These are phyloP conservation scores for Globicephala melas DNA, from an alignment of 2,113 vertebrate species.

Conservation along the genomic window DNA sequence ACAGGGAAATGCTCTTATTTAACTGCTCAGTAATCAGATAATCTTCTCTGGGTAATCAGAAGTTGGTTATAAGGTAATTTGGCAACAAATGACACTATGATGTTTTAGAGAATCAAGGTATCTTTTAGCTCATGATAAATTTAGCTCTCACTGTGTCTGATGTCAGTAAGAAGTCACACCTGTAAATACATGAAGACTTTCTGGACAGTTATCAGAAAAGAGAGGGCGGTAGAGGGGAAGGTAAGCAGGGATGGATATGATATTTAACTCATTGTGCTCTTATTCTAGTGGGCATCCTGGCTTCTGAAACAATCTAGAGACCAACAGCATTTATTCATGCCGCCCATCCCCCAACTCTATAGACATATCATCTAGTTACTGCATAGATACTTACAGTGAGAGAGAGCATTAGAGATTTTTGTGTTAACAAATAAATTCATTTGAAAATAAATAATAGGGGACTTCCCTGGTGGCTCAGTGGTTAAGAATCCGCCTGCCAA, in stretches of 20 bases:
- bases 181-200: neutral
- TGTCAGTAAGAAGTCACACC: neutral
- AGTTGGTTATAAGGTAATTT: conserved; percentile 49
- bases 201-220: neutral
- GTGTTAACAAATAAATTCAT: neutral
- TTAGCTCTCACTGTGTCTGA: neutral
- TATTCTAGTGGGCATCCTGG: neutral
- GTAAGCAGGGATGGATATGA: neutral
- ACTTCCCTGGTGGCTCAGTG: no score
- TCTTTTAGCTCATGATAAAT: conserved; percentile 45
- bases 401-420: neutral
- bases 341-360: neutral
- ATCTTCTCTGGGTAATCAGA: conserved; percentile 51
- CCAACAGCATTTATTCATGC: neutral
- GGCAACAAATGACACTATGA: conserved; percentile 5
- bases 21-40: conserved; percentile 47
- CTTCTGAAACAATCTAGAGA: neutral
- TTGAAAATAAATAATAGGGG: neutral
- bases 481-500: no score
- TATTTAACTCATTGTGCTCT: neutral
- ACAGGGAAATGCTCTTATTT: neutral
- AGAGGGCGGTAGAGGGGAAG: no score
- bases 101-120: neutral
- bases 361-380: neutral
- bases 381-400: neutral